Evolutionary conservation across 2,113 vertebrate genomes (phyloP).

Genomic region (Tamias sibiricus): DNA sequence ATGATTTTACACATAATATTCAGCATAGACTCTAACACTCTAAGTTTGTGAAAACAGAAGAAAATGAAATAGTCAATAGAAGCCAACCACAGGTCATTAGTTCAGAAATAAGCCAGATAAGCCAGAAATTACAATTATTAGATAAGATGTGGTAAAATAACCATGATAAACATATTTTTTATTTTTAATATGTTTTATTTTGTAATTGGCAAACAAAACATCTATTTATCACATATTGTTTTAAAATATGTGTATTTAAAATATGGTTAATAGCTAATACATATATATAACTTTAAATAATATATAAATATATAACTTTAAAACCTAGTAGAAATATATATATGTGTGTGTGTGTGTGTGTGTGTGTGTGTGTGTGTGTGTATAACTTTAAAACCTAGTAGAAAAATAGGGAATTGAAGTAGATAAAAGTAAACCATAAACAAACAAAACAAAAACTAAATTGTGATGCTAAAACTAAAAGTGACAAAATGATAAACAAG

Average conservation of each 20-base stretch:
- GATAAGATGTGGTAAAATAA: not conserved
- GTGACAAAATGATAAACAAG: not conserved
- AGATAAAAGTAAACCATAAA: not conserved
- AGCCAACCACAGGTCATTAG: not conserved
- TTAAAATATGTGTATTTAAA: not conserved
- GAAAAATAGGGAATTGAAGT: not conserved
- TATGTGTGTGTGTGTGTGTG: too few species aligned
- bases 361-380: too few species aligned
- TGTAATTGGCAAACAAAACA: not conserved
- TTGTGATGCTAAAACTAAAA: not conserved
- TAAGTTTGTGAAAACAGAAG: not conserved
- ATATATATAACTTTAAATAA: not conserved
- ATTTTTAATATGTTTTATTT: not conserved
- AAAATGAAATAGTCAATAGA: not conserved
- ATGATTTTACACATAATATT: not conserved
- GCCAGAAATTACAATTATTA: not conserved
- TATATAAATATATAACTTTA: not conserved
- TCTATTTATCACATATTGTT: not conserved
- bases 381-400: not conserved
- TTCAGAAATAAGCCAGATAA: not conserved
- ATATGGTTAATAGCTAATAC: not conserved
- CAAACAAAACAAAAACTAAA: not conserved
- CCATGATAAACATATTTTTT: not conserved
- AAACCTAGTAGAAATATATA: not conserved
- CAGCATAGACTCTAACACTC: not conserved